A percentile compares a stretch with the other conserved stretches of the same genome.
phyloP scores from a whole-genome alignment of 2,113 vertebrate genomes.

The Antennarius striatus region DNA sequence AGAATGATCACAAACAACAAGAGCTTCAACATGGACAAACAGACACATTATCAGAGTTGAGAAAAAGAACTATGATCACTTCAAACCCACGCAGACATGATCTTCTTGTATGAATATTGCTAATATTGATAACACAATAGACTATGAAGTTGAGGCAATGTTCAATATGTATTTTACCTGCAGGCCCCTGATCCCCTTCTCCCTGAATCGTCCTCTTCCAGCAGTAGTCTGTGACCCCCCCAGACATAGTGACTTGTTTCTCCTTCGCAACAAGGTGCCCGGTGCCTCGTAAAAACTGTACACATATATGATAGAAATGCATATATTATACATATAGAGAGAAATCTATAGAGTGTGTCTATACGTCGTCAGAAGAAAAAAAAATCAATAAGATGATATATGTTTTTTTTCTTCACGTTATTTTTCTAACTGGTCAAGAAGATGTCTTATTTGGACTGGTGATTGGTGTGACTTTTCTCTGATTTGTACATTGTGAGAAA shows the following conservation, averaged over 20 bases:
- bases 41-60: too few species aligned
- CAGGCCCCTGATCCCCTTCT: slow-evolving; percentile 44
- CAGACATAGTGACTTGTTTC: slow-evolving; percentile 68
- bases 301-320: slow-evolving; percentile 77
- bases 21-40: too few species aligned
- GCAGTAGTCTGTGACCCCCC: slow-evolving; percentile 62
- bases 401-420: slow-evolving; percentile 61
- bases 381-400: slow-evolving; percentile 62
- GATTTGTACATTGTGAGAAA: slow-evolving; percentile 59
- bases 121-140: slow-evolving; percentile 46
- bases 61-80: slow-evolving; percentile 20
- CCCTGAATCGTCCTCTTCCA: slow-evolving; percentile 36
- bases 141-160: slow-evolving; percentile 35
- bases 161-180: slow-evolving; percentile 61
- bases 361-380: slow-evolving; percentile 74
- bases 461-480: slow-evolving; percentile 50
- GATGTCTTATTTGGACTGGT: slow-evolving; percentile 50
- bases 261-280: slow-evolving; percentile 74
- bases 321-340: slow-evolving; percentile 79
- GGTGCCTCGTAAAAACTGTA: slow-evolving; percentile 75
- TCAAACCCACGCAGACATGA: slow-evolving; percentile 22
- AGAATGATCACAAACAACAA: too few species aligned
- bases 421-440: slow-evolving; percentile 71
- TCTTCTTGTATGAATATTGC: slow-evolving; percentile 31
- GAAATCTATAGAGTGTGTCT: slow-evolving; percentile 77